A percentile compares a stretch with the other conserved stretches of the same genome.
Conservation (phyloP, 2,888 invertebrate genomes). For the Caenorhabditis sp. region DNA sequence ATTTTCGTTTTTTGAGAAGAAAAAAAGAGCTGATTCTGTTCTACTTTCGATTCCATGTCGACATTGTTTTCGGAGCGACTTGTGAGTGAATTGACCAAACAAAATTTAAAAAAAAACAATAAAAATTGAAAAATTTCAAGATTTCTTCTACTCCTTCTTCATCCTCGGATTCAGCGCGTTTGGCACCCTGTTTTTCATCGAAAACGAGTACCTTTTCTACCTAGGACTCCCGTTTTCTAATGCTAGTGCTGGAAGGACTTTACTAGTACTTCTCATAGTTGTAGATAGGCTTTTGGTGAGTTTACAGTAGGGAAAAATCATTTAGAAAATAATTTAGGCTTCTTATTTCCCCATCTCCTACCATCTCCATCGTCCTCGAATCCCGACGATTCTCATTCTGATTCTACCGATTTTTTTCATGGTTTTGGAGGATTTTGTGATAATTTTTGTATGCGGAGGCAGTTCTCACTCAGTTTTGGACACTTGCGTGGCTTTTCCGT, state of each 20-base stretch:
- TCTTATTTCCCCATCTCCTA: constrained; percentile 34
- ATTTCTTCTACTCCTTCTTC: constrained; percentile 41
- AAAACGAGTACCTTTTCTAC: constrained; percentile 23
- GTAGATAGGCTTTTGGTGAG: constrained; percentile 33
- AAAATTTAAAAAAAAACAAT: too few species aligned
- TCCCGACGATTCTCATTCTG: constrained; percentile 8
- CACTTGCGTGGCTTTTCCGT: constrained; percentile 30
- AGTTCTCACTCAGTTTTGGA: not conserved
- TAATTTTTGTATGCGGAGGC: constrained; percentile 21
- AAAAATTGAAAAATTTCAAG: too few species aligned
- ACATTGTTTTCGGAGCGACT: constrained; percentile 30
- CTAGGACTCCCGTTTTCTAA: constrained; percentile 40
- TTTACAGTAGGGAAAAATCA: too few species aligned
- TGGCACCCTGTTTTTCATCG: constrained; percentile 16
- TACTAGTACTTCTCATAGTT: constrained; percentile 25
- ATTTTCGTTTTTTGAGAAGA: constrained; percentile 24
- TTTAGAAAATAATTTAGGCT: constrained; percentile 19
- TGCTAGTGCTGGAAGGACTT: constrained; percentile 36
- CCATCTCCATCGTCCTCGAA: constrained; percentile 8
- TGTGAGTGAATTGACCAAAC: constrained; percentile 6
- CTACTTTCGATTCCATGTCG: constrained; percentile 34
- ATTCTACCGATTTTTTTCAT: constrained; percentile 12
- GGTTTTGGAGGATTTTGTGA: constrained; percentile 26
- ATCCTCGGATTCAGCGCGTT: constrained; percentile 19
- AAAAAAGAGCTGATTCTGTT: constrained; percentile 24